These are phyloP conservation scores for Hiodon tergisus DNA, from an alignment of 2,113 vertebrate genomes.

Conservation along the genomic window DNA sequence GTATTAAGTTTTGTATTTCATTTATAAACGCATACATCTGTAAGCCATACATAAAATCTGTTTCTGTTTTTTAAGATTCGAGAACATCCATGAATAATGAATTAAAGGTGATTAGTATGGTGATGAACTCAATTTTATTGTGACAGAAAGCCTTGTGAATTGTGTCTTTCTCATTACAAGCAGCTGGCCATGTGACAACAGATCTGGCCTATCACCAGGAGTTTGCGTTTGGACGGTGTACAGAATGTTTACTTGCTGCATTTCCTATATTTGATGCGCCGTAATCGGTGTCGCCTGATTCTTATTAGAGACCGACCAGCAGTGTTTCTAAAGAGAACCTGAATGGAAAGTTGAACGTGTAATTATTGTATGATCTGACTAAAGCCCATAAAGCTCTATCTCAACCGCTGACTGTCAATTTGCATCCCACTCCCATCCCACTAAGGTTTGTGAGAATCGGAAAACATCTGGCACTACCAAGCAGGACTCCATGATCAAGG, in stretches of 20 bases:
- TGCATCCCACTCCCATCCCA: not conserved
- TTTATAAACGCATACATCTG: too few relatives aligned
- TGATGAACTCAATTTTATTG: too few relatives aligned
- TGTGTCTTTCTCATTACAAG: too few relatives aligned
- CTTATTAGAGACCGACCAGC: not conserved
- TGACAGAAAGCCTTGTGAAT: too few relatives aligned
- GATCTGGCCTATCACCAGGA: too few relatives aligned
- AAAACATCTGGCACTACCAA: not conserved
- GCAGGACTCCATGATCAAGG: not conserved
- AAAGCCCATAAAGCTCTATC: not conserved
- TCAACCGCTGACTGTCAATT: not conserved
- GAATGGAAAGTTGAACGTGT: not conserved
- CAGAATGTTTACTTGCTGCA: not conserved
- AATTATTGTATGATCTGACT: not conserved
- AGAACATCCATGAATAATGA: too few relatives aligned
- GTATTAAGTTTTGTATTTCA: too few relatives aligned
- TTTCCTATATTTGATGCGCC: not conserved
- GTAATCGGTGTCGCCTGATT: not conserved
- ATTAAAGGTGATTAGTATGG: too few relatives aligned
- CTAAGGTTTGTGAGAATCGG: not conserved
- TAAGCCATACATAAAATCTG: too few relatives aligned
- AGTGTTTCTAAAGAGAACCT: not conserved
- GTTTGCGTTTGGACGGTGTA: not conserved
- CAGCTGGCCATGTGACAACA: too few relatives aligned
- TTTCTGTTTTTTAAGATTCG: too few relatives aligned